Evolutionary conservation across 2,113 vertebrate genomes (phyloP).

Genomic region (Otus sunia): DNA sequence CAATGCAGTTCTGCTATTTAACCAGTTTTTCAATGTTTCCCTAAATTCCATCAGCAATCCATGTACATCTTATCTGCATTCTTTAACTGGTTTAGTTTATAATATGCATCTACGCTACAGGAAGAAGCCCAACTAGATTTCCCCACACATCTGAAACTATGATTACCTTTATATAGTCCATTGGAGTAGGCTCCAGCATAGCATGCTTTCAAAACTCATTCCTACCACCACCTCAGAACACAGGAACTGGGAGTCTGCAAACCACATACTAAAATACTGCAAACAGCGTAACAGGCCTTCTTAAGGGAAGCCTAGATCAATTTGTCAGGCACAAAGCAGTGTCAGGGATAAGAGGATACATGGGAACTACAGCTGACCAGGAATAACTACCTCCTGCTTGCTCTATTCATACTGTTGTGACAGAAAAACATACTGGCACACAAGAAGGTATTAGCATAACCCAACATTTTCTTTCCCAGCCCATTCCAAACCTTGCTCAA

Average conservation of each 20-base stretch:
- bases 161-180: neutral
- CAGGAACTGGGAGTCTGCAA: neutral
- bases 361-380: neutral
- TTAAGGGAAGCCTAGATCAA: neutral
- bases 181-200: neutral
- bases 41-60: neutral
- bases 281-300: neutral
- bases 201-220: neutral
- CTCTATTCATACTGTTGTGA: neutral
- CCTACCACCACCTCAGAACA: neutral
- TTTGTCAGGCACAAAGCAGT: neutral
- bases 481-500: neutral
- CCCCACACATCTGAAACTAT: neutral
- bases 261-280: neutral
- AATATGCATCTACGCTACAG: neutral
- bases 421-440: neutral
- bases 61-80: neutral
- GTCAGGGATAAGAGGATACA: neutral
- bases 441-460: neutral
- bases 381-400: neutral
- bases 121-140: neutral
- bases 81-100: neutral
- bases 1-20: neutral
- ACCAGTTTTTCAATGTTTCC: neutral
- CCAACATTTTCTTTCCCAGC: neutral